A percentile compares a stretch with the other conserved stretches of the same genome.
These are phyloP conservation scores for Caenorhabditis elegans DNA, from an alignment of 1,140 invertebrate genomes.

Conservation along the genomic window WBcel235 BX284606.5:10976501-10977000, in stretches of 20 bases:
- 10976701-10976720: slow-evolving; percentile 60
- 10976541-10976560: slow-evolving; percentile 63
- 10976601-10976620: slow-evolving; percentile 45
- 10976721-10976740: slow-evolving; percentile 41
- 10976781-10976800: slow-evolving; percentile 49
- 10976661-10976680: slow-evolving; percentile 63
- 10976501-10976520: slow-evolving; percentile 56
- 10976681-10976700: slow-evolving; percentile 65
- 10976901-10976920: slow-evolving; percentile 58
- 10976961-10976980: slow-evolving; percentile 45
- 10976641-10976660: slow-evolving; percentile 44
- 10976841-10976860: neutral
- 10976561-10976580: slow-evolving; percentile 64
- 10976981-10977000: slow-evolving; percentile 40
- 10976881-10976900: slow-evolving; percentile 60
- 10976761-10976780: slow-evolving; percentile 54
- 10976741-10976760: slow-evolving; percentile 62
- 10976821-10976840: slow-evolving; percentile 36
- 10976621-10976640: neutral
- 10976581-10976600: slow-evolving; percentile 50
- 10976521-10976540: slow-evolving; percentile 66
- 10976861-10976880: slow-evolving; percentile 47
- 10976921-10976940: slow-evolving; percentile 51
- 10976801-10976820: slow-evolving; percentile 56
- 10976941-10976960: slow-evolving; percentile 40